Base-by-base conservation (phyloP, 2,113 vertebrate species). In the Pholis gunnellus region DNA sequence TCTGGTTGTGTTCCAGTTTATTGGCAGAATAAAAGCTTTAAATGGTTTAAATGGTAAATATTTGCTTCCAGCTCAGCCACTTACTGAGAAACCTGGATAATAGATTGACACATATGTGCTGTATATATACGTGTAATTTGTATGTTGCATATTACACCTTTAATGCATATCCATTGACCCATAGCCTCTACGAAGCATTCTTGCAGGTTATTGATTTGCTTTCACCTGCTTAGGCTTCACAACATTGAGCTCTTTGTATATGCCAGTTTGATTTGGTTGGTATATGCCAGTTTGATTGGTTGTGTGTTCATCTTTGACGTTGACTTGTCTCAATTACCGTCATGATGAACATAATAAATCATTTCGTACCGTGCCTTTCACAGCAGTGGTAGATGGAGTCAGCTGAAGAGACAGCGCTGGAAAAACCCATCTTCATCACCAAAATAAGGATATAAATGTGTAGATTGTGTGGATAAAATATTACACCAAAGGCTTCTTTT, bases 381-480 rank as follows among this genome's bases (percentile, higher is more conserved):
- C 13, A 69, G n/a, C 63, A 40, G 57, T 8, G 27, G 38, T 36
- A 20, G 15, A 68, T 54, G 64, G 44, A 17, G 29, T 60, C 29
- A 61, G 57, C 18, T 50, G 29, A 56, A 10, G 60, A 81, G n/a
- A 67, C n/a, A 18, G 9, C 44, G 20, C 10, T 3, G 6, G 9
- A 63, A 44, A 69, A 52, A 76, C 5, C 15, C 38, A 8, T 17
- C 5, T 72, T 61, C n/a, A 40, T 17, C 14, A 52, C 44, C 15
- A 20, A 72, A 61, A 50, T 17, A 31, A 36, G n/a, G 17, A 66
- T 57, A 25, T 13, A 74, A 18, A 36, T 50, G 36, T 64, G 15
- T 15, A 15, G 50, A 74, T 52, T 31, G 6, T 36, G 40, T 0
- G 65, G 50, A 56, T 69, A 18, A 83, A 81, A 70, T 65, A 48